Base-by-base conservation (phyloP, 2,797 vertebrate species). In the Spinibarbus caldwelli region DNA sequence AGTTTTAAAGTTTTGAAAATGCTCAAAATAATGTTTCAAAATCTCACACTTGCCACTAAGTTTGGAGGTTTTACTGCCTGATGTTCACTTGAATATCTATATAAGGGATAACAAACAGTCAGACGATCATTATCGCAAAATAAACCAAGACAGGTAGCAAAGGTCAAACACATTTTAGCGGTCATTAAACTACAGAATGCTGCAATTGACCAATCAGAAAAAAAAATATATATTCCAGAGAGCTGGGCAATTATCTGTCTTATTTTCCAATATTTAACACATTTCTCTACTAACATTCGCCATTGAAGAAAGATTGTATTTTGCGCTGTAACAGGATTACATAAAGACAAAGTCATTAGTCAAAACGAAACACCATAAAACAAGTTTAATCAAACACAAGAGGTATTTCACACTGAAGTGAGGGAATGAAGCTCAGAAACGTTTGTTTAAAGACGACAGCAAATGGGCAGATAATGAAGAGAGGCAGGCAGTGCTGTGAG, bases 401-500 rank as follows among this genome's bases (percentile, higher is more conserved):
- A 23, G 4, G 23, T n/a, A 71, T 71, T 70, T 57, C 67, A 54
- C 34, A 41, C 41, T 71, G 36, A 52, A 9, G 5, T 57, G 14
- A 81, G 9, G 36, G 23, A 57, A 45, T 45, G 15, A 70, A 49
- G n/a, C 54, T 11, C 6, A 45, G 59, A 84, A 49, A 21, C 4
- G 26, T 10, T 67, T 77, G 59, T 49, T 77, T 29, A 77, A 49
- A 41, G 41, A 49, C 9, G 17, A 41, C 6, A 45, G 68, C 1
- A 4, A 62, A 75, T 36, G 54, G 29, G 4, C 64, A 41, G 47
- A 78, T 78, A 62, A 85, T 34, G 66, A 77, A 62, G 38, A 62
- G 59, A 43, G 31, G 73, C 80, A 82, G 57, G 43, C 67, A 26
- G 64, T 72, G 41, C 78, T 49, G 29, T 23, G 77, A 49, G 52